phyloP scores from a whole-genome alignment of 2,797 vertebrate species.

The Pseudocheirus occidentalis region DNA sequence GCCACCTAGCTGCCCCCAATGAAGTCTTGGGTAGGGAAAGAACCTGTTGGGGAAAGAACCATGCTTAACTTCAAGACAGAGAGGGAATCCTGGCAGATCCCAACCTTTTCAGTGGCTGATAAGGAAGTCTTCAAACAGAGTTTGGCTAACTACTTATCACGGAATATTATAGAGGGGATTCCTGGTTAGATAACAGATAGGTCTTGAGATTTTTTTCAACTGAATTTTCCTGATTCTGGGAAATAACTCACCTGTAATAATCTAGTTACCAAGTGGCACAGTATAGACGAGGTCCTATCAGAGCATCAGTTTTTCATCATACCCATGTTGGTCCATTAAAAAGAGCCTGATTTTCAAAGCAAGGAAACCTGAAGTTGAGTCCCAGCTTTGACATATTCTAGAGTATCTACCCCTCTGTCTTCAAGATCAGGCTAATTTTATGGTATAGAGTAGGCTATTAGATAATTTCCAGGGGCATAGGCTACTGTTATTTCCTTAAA shows the following conservation, averaged over 20 bases:
- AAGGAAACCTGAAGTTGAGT: neutral
- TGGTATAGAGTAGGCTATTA: neutral
- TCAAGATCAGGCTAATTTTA: neutral
- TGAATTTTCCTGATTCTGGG: neutral
- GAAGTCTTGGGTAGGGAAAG: neutral
- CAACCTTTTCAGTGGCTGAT: neutral
- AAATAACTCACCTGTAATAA: slow-evolving; percentile 25
- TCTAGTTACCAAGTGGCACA: slow-evolving; percentile 6
- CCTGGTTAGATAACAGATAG: neutral
- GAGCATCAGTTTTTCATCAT: neutral
- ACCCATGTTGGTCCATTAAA: neutral
- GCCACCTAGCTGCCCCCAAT: neutral
- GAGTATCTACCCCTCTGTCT: neutral
- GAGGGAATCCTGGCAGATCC: neutral
- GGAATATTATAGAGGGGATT: neutral
- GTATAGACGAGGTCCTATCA: neutral
- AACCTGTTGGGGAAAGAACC: neutral
- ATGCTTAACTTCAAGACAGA: neutral
- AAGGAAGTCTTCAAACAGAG: neutral
- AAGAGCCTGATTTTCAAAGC: neutral
- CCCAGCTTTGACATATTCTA: neutral
- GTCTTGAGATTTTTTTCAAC: neutral
- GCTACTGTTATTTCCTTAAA: neutral
- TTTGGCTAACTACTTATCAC: neutral
- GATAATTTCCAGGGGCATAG: neutral